Percentiles rank a stretch among this genome's conserved stretches.
These are phyloP conservation scores for Syrista parreyssii DNA, from an alignment of 2,888 invertebrate species.

Conservation along the genomic window DNA sequence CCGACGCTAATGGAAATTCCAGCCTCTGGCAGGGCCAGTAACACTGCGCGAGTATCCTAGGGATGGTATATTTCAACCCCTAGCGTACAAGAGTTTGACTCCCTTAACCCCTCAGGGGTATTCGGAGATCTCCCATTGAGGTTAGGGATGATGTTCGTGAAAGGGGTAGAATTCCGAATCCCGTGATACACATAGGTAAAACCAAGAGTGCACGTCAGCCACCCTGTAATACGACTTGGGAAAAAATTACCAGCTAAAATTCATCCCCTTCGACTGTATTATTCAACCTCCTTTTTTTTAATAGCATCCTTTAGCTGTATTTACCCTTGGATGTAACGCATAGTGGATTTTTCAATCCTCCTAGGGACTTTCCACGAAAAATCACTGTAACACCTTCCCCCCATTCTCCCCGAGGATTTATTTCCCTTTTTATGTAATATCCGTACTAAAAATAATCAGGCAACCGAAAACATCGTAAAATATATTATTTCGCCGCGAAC, in stretches of 20 bases:
- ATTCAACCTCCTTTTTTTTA: not conserved
- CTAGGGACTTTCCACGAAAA: not conserved
- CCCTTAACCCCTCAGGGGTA: not conserved
- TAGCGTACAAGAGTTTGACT: not conserved
- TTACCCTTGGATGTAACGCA: not conserved
- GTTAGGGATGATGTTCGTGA: not conserved
- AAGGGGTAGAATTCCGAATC: not conserved
- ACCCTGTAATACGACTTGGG: no score
- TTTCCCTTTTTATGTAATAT: no score
- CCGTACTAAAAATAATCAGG: not conserved
- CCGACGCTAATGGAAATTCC: conserved; percentile 41
- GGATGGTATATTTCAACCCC: not conserved
- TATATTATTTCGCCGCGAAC: not conserved
- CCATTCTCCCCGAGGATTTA: not conserved
- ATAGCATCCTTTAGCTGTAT: not conserved
- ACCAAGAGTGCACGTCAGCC: no score
- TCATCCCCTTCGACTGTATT: not conserved
- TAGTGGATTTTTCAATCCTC: not conserved
- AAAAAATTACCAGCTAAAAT: not conserved
- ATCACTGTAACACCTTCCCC: not conserved
- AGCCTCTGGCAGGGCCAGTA: conserved; percentile 21
- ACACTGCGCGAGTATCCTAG: not conserved
- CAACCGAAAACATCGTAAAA: not conserved
- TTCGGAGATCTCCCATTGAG: not conserved
- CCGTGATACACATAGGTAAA: not conserved